Base-by-base conservation (phyloP, 2,888 invertebrate species). In the Chloroclystis v-ata region DNA sequence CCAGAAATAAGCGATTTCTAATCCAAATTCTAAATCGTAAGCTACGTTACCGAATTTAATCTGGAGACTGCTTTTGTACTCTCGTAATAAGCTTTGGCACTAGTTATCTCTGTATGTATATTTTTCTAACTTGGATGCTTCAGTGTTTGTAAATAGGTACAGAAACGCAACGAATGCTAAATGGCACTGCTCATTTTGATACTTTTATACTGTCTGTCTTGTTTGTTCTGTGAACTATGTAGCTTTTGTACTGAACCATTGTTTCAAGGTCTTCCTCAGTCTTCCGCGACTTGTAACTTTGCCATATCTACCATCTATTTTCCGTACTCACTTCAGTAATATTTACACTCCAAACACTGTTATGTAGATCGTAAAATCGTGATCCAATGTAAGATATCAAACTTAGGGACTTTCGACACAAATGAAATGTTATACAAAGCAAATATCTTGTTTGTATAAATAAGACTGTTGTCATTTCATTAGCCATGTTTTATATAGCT, bases 1-100 rank as follows among this genome's bases (percentile, higher is more conserved):
- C 91, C 91, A 49, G 91, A 91, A 83, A 90, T 91, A 57, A 91
- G 91, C 76, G 91, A 91, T 71, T 91, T 91, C 69, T 89, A 82
- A 77, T 55, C 53, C 65, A 65, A 35, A 57, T 56, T 63, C 60
- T 62, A 65, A 65, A 73, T 82, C 78, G 66, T 84, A 82, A 84
- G 78, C 78, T 83, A 85, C 86, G 80, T 89, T 85, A 89, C 87
- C 89, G 89, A 89, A 89, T 89, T 89, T 89, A 89, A 75, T 80
- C 85, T 85, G 86, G 88, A 89, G 89, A 89, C 89, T 89, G 89
- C 84, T 89, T 89, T 88, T 89, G 85, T 86, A 88, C 79, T 84
- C 84, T 78, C 73, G 75, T 83, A 82, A 79, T 77, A 69, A 61
- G 68, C 83, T 84, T 84, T 78, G 78, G 81, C 82, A 78, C 79